phyloP scores from a whole-genome alignment of 2,888 invertebrate species.

The Sesamia inferens region DNA sequence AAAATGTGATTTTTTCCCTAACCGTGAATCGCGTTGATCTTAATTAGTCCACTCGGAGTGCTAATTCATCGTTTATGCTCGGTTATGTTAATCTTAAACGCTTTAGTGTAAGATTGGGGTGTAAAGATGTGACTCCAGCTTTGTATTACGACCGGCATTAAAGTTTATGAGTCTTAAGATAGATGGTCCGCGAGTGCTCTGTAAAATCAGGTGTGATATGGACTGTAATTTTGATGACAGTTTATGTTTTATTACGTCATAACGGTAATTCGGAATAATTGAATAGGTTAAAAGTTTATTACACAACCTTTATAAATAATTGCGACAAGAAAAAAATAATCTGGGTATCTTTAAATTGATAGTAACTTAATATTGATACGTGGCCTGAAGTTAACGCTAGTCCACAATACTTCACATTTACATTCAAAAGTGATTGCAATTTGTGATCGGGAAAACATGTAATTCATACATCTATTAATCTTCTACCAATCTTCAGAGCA shows the following conservation, averaged over 20 bases:
- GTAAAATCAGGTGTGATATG: slow-evolving; percentile 59
- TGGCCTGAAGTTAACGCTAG: background rate
- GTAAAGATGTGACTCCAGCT: slow-evolving; percentile 62
- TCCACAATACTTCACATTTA: slow-evolving; percentile 14
- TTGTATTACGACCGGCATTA: slow-evolving; percentile 58
- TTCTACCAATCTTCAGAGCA: slow-evolving; percentile 1
- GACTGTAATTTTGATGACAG: slow-evolving; percentile 54
- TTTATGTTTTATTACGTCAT: slow-evolving; percentile 38
- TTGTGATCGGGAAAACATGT: slow-evolving; percentile 10
- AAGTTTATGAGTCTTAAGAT: slow-evolving; percentile 61
- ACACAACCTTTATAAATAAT: slow-evolving; percentile 19
- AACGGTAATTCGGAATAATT: slow-evolving; percentile 24
- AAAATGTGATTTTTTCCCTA: slow-evolving; percentile 44
- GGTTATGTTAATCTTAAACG: slow-evolving; percentile 65
- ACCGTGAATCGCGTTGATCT: slow-evolving; percentile 55
- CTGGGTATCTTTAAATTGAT: slow-evolving; percentile 7
- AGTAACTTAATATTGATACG: slow-evolving; percentile 22
- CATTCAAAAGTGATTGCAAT: slow-evolving; percentile 6
- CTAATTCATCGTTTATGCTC: slow-evolving; percentile 68
- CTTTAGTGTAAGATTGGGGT: slow-evolving; percentile 63
- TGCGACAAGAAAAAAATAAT: slow-evolving; percentile 3
- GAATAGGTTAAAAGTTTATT: slow-evolving; percentile 47
- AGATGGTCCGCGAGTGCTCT: slow-evolving; percentile 45
- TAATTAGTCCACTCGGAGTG: slow-evolving; percentile 64
- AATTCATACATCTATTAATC: slow-evolving; percentile 20